phyloP scores from a whole-genome alignment of 2,113 vertebrate genomes.

The Callipepla squamata region DNA sequence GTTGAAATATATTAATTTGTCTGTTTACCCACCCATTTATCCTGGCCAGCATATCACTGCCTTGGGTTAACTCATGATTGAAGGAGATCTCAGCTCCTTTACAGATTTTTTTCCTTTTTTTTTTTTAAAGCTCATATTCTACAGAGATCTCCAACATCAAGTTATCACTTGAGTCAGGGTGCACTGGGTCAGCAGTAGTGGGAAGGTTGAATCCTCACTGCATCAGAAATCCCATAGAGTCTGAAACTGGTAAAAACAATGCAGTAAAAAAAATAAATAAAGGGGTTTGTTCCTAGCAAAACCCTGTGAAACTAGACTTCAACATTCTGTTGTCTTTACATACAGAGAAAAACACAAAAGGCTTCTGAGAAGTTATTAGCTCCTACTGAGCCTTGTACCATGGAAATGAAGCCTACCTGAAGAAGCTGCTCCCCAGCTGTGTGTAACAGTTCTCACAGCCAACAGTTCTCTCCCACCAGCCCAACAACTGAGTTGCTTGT shows the following conservation, averaged over 20 bases:
- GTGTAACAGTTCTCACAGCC: not conserved
- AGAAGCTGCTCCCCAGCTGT: not conserved
- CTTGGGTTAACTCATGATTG: not conserved
- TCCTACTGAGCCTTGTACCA: not conserved
- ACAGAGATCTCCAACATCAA: not conserved
- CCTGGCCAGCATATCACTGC: not conserved
- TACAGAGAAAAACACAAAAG: not conserved
- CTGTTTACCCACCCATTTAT: not conserved
- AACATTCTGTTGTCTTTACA: not conserved
- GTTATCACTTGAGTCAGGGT: not conserved
- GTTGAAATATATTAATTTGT: constrained; percentile 7
- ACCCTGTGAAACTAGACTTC: not conserved
- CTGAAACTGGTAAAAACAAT: not conserved
- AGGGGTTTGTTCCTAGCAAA: not conserved
- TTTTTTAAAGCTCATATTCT: not conserved
- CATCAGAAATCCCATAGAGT: not conserved
- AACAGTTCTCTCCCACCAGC: not conserved
- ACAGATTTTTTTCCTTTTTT: not conserved
- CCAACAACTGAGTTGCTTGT: not conserved
- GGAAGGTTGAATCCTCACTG: no score
- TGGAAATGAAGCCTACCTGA: not conserved
- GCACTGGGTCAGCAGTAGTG: not conserved
- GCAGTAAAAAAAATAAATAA: not conserved
- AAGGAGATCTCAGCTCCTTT: not conserved
- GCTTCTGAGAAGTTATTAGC: not conserved